Base-by-base conservation (phyloP, 92 coral and sea anemone genomes). In the Blastomussa wellsi region DNA sequence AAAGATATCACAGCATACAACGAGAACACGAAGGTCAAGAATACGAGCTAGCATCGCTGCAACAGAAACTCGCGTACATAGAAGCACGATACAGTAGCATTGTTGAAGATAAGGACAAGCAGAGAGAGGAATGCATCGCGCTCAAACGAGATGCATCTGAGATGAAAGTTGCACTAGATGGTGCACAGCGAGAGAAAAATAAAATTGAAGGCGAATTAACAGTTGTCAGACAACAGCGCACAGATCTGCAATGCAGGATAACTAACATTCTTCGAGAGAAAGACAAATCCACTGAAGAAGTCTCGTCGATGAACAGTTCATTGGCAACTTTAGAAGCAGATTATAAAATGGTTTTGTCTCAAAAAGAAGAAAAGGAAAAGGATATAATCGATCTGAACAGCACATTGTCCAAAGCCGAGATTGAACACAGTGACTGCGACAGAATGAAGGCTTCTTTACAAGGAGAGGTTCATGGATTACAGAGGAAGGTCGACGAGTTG, bases 121-220 rank as follows among this genome's bases (percentile, higher is more conserved):
- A 90, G 19, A 88, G 83, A 42, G 90, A 76, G 87, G 93, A 92
- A n/a, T 73, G 79, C 69, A 60, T 64, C 31, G 68, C 74, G 3
- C 55, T 92, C 77, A 92, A 88, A 76, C 84, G 88, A 44, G 92
- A 92, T 81, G 83, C 81, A 37, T 81, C 91, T 10, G 94, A 94
- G 70, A 42, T 92, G 42, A 94, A 93, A 81, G 82, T 80, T 52
- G 79, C 82, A 8, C 52, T 89, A 38, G 97, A 94, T 57, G 66
- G 79, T 33, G 79, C 85, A 31, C 92, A 93, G 70, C 73, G 87
- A 9, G 98, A 96, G 62, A 96, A 92, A 64, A 53, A 79, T 7
- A 84, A 86, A 52, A 72, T 88, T 29, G 93, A 86, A 69, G 81
- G 89, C 64, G 99, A 94, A 64, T 84, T 91, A 28, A 65, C 69